Evolutionary conservation across 2,797 vertebrate species (phyloP).

Genomic region (Gymnothorax reevesii): DNA sequence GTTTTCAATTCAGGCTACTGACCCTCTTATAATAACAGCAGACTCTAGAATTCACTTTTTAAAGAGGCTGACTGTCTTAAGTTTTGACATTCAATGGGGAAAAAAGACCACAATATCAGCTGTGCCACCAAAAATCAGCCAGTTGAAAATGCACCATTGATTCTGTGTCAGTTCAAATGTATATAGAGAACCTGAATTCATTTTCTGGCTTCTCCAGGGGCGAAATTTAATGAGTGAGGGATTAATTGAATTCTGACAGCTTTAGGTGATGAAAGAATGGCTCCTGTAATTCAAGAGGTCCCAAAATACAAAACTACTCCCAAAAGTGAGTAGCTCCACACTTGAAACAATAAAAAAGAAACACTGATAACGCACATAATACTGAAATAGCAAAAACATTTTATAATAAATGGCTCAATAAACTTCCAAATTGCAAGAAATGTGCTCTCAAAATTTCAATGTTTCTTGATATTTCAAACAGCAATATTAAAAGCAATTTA

Average conservation of each 20-base stretch:
- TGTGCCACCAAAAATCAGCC: background rate
- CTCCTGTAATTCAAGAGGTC: background rate
- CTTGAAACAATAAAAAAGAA: background rate
- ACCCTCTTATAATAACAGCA: background rate
- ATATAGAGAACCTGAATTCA: background rate
- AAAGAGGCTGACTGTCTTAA: background rate
- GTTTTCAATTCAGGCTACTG: background rate
- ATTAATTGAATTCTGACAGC: background rate
- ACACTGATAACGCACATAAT: background rate
- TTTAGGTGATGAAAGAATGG: background rate
- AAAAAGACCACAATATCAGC: background rate
- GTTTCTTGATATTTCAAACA: background rate
- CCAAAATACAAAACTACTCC: background rate
- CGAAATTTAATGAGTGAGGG: background rate
- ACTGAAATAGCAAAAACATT: background rate
- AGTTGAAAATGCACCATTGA: background rate
- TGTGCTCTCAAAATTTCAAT: background rate
- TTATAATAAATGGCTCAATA: background rate
- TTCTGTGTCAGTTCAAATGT: background rate
- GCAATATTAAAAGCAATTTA: background rate
- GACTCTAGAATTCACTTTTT: background rate
- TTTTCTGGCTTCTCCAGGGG: background rate
- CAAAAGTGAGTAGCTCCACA: background rate
- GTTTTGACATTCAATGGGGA: background rate
- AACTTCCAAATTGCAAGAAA: background rate